Evolutionary conservation across 2,113 vertebrate genomes (phyloP).

Genomic region (Tragelaphus scriptus): DNA sequence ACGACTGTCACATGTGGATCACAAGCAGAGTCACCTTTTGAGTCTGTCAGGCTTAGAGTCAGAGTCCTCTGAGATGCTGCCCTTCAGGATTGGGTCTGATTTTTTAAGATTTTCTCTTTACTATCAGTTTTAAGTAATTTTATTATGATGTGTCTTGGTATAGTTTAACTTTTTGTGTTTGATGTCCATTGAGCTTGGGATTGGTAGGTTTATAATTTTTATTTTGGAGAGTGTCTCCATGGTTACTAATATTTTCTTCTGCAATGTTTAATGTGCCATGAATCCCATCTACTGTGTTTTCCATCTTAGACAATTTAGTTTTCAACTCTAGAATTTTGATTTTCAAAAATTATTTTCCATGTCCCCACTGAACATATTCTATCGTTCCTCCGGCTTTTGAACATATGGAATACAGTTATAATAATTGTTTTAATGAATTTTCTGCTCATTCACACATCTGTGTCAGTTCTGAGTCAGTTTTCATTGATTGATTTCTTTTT

Average conservation of each 20-base stretch:
- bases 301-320: not conserved
- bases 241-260: not conserved
- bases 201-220: not conserved
- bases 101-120: not conserved
- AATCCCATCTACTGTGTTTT: not conserved
- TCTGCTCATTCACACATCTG: not conserved
- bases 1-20: not conserved
- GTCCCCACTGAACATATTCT: not conserved
- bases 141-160: not conserved
- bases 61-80: not conserved
- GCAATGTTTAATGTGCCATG: not conserved
- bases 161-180: not conserved
- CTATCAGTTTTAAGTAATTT: not conserved
- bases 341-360: not conserved
- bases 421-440: not conserved
- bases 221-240: not conserved
- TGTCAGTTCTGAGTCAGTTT: not conserved
- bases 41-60: not conserved
- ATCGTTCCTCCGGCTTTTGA: not conserved
- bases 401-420: not conserved
- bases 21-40: not conserved
- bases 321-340: not conserved
- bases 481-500: not conserved
- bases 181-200: not conserved
- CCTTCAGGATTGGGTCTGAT: not conserved